Base-by-base conservation (phyloP, 2,113 vertebrate species). In the Seriola aureovittata region DNA sequence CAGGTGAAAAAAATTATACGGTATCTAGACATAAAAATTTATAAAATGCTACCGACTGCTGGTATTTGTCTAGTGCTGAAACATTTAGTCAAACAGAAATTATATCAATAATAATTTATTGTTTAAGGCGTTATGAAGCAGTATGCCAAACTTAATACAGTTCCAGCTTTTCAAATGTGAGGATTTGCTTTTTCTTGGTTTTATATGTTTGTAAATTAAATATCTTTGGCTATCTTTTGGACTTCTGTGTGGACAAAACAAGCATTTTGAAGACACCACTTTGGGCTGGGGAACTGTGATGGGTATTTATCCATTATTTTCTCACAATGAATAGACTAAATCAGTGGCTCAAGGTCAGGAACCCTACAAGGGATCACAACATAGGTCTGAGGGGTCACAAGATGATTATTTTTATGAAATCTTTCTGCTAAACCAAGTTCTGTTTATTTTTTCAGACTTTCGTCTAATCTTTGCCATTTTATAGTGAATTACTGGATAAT, bases 161-260 rank as follows among this genome's bases (percentile, higher is more conserved):
- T 66, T 57, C 57, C 14, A 55, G 60, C 29, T 67, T 65, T 7
- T 48, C 8, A 75, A 76, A 63, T 62, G 8, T 54, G 36, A 75
- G 21, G 19, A 52, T 54, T 32, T 68, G 1, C 11, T 65, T n/a
- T 69, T 73, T 23, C 4, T 67, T 1, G 8, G 1, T 57, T 44
- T 63, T 32, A 40, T 29, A 63, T 29, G 5, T 13, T 46, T 40
- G 16, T 48, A 25, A 59, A 59, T 70, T 3, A 11, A 70, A 7
- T 36, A 40, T 42, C 19, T 66, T 60, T 36, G 2, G 6, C 8
- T 25, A 25, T 25, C 25, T 52, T 82, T 70, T 44, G 5, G 0
- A 58, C 55, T 25, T 8, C 55, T 58, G 10, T 4, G 9, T 29
- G 23, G 10, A 29, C 23, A 14, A 25, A 58, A 29, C 10, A 58